phyloP scores from a whole-genome alignment of 2,113 vertebrate species.

The Nothoprocta pentlandii region DNA sequence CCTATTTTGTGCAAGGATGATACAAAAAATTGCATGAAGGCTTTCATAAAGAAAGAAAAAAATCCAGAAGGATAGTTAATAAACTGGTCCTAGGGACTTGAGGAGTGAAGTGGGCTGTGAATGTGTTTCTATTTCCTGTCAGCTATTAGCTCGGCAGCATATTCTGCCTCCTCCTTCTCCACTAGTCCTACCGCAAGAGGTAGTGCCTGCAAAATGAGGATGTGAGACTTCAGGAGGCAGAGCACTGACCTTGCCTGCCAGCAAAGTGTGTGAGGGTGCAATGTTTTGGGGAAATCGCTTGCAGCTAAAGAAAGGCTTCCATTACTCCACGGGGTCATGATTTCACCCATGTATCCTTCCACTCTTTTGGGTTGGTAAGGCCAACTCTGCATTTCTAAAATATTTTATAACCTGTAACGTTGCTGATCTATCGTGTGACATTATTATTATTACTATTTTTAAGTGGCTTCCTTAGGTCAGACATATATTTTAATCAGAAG shows the following conservation, averaged over 20 bases:
- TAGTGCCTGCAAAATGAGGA: neutral
- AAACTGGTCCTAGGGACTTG: neutral
- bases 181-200: neutral
- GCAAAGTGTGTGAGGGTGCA: neutral
- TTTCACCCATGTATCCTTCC: neutral
- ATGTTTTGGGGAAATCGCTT: neutral
- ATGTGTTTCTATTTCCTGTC: neutral
- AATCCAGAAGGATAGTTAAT: neutral
- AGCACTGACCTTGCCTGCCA: neutral
- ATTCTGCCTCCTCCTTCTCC: neutral
- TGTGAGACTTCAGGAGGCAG: neutral
- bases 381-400: neutral
- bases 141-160: neutral
- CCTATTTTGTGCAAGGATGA: neutral
- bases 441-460: neutral
- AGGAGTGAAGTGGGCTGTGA: neutral
- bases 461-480: neutral
- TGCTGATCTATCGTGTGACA: neutral
- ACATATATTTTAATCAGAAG: constrained; percentile 10
- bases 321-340: neutral
- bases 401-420: neutral
- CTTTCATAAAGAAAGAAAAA: neutral
- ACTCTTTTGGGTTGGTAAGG: neutral
- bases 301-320: neutral
- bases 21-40: neutral